Evolutionary conservation across 2,797 vertebrate genomes (phyloP), one percentile per base, ranked within the genome.

Genomic region (Hyperoplus lanceolatus): DNA sequence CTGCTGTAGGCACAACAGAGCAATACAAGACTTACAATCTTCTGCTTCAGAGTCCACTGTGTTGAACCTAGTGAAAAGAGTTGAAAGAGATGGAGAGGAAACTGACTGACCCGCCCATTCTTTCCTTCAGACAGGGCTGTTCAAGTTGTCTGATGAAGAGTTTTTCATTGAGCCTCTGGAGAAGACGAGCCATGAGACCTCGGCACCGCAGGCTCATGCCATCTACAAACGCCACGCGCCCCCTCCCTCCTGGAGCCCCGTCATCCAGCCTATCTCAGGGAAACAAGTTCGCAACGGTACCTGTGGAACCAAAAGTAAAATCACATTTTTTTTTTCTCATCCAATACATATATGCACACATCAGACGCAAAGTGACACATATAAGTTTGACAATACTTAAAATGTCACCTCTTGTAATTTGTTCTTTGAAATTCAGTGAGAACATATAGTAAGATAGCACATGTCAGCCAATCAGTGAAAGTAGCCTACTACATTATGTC

Each of bases 121-220:
- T 65, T 55, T 77, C 84, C 54, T 81, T 60, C 75, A 99, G 98
- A 97, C 94, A 82, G 98, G 98, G 0, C 89, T 98, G 81, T 99
- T 99, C 77, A 96, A 76, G 87, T 92, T 99, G 48, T 96, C 95
- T 8, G 61, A 94, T 0, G 95, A 98, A 65, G 97, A 99, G 86
- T 98, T 97, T 84, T 97, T 99, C 72, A 99, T 99, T 8, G 96
- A 97, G 56, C 98, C 98, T 0, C 85, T 98, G 87, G 80, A 94
- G 18, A 75, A 79, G 21, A 73, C 72, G 0, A 82, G 36, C 13
- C 61, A 75, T 53, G 90, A 89, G 0, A 45, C 64, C 36, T 92
- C 92, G 0, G 77, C 72, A 0, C 93, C 95, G 0, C 97, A 96
- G 80, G 96, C 97, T 36, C 98, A 99, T 11, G 93, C 96, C 88